phyloP scores from a whole-genome alignment of 2,113 vertebrate species.

The Nansenia antarctica region DNA sequence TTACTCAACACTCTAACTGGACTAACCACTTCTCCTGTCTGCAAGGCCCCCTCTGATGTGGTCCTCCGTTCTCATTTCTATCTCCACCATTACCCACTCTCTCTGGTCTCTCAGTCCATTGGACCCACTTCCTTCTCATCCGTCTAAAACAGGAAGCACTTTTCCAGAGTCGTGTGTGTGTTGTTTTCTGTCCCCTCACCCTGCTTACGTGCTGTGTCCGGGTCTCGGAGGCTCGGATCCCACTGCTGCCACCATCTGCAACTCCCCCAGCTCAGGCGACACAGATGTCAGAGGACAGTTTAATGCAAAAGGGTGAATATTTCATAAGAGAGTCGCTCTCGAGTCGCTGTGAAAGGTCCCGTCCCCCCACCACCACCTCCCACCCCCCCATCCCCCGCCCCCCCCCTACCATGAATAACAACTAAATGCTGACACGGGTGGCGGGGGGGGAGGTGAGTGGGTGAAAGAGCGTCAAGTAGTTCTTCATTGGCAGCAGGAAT shows the following conservation, averaged over 20 bases:
- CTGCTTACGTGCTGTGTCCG: slow-evolving; percentile 23
- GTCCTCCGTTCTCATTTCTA: not conserved
- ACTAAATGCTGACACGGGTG: no score
- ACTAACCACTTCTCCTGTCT: no score
- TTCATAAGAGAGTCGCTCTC: slow-evolving; percentile 61
- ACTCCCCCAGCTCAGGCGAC: slow-evolving; percentile 61
- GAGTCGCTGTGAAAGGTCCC: slow-evolving; percentile 14
- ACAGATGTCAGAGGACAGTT: slow-evolving; percentile 73
- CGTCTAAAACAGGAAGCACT: slow-evolving; percentile 66
- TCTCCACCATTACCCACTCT: not conserved
- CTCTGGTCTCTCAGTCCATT: not conserved
- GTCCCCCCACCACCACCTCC: no score
- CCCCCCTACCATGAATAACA: not conserved
- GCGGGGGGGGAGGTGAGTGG: no score
- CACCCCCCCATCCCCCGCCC: no score
- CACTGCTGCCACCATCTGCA: slow-evolving; percentile 50
- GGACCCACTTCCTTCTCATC: not conserved
- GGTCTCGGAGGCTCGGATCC: slow-evolving; percentile 56
- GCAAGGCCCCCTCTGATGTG: not conserved
- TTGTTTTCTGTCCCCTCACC: slow-evolving; percentile 3
- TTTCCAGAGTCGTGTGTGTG: slow-evolving; percentile 38
- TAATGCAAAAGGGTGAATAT: slow-evolving; percentile 72
- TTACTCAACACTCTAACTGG: no score
- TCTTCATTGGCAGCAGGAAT: no score
- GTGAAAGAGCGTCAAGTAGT: no score